Base-by-base conservation (phyloP, 2,888 invertebrate genomes). In the Ephialtes manifestator region DNA sequence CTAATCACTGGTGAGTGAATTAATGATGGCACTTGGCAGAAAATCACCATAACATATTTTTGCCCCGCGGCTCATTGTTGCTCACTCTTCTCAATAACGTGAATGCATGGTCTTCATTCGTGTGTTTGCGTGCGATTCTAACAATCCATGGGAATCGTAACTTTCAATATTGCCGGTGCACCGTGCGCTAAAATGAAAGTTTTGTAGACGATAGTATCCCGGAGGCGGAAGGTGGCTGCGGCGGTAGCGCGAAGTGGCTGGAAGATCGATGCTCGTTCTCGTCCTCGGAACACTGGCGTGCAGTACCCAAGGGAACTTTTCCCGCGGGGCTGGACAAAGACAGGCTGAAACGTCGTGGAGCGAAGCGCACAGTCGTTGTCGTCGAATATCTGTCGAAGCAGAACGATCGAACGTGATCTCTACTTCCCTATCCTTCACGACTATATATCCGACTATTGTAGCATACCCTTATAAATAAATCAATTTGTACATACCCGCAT, bases 251-350 rank as follows among this genome's bases (percentile, higher is more conserved):
- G 78, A 86, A 87, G 84, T 84, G 77, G 79, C 24, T 63, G 53
- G 76, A 87, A 87, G 87, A 87, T 87, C 83, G 87, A 87, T 87
- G 83, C 75, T 68, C 28, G n/a, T n/a, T n/a, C n/a, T n/a, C 81
- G 80, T 87, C 74, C 75, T 80, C 75, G 78, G 83, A 68, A 81
- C 74, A 65, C 39, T 48, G 58, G 58, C 70, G 75, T 75, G 70
- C 51, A 67, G 78, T 65, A 81, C 78, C 58, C 81, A 77, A 48
- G 71, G 58, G 24, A 65, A 87, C 78, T 76, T 85, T 85, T 83
- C 77, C 53, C 58, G 55, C 58, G 65, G 75, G 80, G 35, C 65
- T 78, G 55, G 51, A 71, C 39, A 55, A 58, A 78, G 79, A 70
- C 43, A 65, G 65, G 68, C 46, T 43, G 80, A 65, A 65, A 39